A percentile compares a stretch with the other conserved stretches of the same genome.
Evolutionary conservation across 2,797 vertebrate genomes (phyloP).

Genomic region (Taenioides sp.): DNA sequence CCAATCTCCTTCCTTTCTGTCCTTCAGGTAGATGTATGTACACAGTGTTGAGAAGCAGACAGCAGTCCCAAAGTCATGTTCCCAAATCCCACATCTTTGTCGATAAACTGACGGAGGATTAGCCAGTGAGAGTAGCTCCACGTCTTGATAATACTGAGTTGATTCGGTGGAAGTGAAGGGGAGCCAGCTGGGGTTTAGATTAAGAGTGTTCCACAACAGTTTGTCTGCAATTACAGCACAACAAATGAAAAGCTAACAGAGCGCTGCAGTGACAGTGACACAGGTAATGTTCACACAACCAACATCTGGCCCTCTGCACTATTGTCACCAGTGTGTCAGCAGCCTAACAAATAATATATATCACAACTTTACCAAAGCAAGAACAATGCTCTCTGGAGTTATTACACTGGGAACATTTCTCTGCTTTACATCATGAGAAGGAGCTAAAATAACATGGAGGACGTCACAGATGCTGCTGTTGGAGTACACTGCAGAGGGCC

Average conservation of each 20-base stretch:
- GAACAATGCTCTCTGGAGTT: not conserved
- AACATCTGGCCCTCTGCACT: constrained; percentile 5
- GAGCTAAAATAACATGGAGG: not conserved
- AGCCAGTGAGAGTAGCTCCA: constrained; percentile 7
- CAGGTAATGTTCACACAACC: constrained; percentile 9
- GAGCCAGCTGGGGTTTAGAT: constrained; percentile 42
- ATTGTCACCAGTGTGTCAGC: constrained; percentile 1
- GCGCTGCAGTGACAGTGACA: constrained; percentile 7
- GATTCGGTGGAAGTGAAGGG: constrained; percentile 36
- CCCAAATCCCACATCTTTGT: not conserved
- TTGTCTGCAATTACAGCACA: constrained; percentile 25
- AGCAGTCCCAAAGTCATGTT: not conserved
- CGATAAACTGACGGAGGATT: constrained; percentile 1
- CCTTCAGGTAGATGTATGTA: not conserved
- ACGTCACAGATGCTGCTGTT: not conserved
- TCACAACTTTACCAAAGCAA: not conserved
- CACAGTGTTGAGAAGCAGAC: not conserved
- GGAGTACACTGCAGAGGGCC: not conserved
- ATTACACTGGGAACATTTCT: not conserved
- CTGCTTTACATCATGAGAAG: not conserved
- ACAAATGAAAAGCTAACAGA: constrained; percentile 23
- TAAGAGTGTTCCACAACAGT: constrained; percentile 44
- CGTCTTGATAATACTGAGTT: constrained; percentile 12
- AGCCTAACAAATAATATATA: not conserved
- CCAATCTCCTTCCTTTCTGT: not conserved